Percentiles rank a stretch among this genome's conserved stretches.
Conservation (phyloP, 2,888 invertebrate species). For the Eupeodes latifasciatus region DNA sequence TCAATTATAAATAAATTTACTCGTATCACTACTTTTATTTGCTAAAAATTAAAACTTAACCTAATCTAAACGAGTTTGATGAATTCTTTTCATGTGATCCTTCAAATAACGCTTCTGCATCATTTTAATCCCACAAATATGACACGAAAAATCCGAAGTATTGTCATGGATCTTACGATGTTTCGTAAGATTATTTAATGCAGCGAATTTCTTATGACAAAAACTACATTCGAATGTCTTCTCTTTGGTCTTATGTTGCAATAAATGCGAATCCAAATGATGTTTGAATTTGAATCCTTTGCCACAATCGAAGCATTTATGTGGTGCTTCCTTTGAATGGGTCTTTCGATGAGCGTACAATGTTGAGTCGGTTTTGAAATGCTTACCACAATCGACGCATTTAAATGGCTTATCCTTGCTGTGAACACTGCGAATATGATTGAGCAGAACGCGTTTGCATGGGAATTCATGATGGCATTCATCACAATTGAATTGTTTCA, state of each 20-base stretch:
- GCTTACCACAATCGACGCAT: constrained; percentile 68
- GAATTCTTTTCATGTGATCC: constrained; percentile 72
- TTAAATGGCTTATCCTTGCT: constrained; percentile 58
- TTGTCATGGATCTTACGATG: constrained; percentile 74
- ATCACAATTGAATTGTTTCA: constrained; percentile 86
- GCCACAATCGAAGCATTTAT: constrained; percentile 66
- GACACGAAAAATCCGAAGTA: constrained; percentile 69
- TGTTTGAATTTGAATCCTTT: constrained; percentile 75
- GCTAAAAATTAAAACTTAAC: background rate
- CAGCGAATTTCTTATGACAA: constrained; percentile 70
- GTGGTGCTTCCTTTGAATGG: constrained; percentile 46
- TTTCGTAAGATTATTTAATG: constrained; percentile 69
- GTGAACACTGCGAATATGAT: constrained; percentile 71
- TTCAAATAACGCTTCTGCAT: constrained; percentile 70
- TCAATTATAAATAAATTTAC: background rate
- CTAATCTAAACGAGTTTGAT: constrained; percentile 51
- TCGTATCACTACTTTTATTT: background rate
- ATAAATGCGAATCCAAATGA: constrained; percentile 62
- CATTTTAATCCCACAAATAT: constrained; percentile 72
- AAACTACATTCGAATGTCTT: constrained; percentile 61
- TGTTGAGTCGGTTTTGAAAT: constrained; percentile 75
- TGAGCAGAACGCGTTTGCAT: constrained; percentile 69
- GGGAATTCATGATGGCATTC: constrained; percentile 81
- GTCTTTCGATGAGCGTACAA: constrained; percentile 68
- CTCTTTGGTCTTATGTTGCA: constrained; percentile 57